Evolutionary conservation across 1,140 invertebrate genomes (phyloP).

Genomic region (Pseudoatta argentina): DNA sequence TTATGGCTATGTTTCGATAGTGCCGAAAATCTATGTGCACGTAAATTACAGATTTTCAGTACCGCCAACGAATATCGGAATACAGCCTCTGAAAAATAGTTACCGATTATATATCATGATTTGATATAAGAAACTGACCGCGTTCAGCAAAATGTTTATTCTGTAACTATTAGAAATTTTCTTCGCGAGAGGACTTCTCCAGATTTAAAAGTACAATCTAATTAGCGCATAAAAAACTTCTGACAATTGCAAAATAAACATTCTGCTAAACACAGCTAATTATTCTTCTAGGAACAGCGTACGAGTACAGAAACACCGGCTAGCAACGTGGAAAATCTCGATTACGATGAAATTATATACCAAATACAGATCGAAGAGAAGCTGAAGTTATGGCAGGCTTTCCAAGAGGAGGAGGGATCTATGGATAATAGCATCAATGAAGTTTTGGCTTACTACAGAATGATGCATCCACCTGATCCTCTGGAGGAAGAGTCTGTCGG

Average conservation of each 20-base stretch:
- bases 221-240: no score
- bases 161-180: no score
- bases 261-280: background rate
- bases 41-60: no score
- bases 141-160: no score
- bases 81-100: background rate
- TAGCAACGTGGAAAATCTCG: slow-evolving; percentile 60
- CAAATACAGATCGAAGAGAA: slow-evolving; percentile 78
- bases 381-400: slow-evolving; percentile 89
- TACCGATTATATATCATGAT: background rate
- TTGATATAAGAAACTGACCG: no score
- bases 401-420: slow-evolving; percentile 90
- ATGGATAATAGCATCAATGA: slow-evolving; percentile 91
- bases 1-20: no score
- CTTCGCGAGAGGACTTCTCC: no score
- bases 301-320: slow-evolving; percentile 14
- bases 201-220: no score
- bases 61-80: no score
- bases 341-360: slow-evolving; percentile 69
- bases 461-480: slow-evolving; percentile 82
- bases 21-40: no score
- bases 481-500: slow-evolving; percentile 72
- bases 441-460: slow-evolving; percentile 88
- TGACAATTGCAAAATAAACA: no score
- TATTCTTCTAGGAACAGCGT: slow-evolving; percentile 65